Conservation (phyloP, 1,140 invertebrate genomes). For the Macrobrachium rosenbergii region DNA sequence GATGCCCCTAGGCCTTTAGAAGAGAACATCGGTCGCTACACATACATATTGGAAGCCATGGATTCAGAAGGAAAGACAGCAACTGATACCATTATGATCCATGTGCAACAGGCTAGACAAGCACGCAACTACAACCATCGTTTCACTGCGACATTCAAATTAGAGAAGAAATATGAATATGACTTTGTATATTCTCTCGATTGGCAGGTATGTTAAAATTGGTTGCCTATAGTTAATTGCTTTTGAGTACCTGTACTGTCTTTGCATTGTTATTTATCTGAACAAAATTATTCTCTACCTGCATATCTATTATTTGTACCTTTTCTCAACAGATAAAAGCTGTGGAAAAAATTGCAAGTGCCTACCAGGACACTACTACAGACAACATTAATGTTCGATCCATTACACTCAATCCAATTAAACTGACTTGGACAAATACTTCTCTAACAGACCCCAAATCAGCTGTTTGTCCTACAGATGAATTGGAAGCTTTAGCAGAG, state of each 20-base stretch:
- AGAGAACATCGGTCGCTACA: constrained; percentile 86
- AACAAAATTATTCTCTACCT: not conserved
- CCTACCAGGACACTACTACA: constrained; percentile 41
- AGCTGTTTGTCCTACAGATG: constrained; percentile 79
- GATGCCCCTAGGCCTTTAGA: constrained; percentile 80
- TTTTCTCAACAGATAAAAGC: constrained; percentile 32
- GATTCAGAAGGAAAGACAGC: constrained; percentile 81
- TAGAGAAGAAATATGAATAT: constrained; percentile 79
- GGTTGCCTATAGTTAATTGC: not conserved
- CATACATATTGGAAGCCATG: constrained; percentile 82
- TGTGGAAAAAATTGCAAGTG: constrained; percentile 56
- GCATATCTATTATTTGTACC: not conserved
- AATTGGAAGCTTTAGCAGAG: constrained; percentile 79
- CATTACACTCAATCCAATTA: constrained; percentile 54
- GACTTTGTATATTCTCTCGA: constrained; percentile 79
- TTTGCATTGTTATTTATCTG: too few species aligned
- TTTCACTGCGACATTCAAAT: constrained; percentile 79
- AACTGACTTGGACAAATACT: constrained; percentile 86
- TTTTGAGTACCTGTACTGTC: too few species aligned
- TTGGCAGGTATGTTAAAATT: constrained; percentile 72
- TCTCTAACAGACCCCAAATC: constrained; percentile 78
- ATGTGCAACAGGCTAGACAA: constrained; percentile 84
- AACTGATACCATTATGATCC: constrained; percentile 81
- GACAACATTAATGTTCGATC: constrained; percentile 55
- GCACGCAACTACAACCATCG: constrained; percentile 85